Evolutionary conservation across 2,888 invertebrate genomes (phyloP), one percentile per base, ranked within the genome.

Genomic region (Tachina grossa): DNA sequence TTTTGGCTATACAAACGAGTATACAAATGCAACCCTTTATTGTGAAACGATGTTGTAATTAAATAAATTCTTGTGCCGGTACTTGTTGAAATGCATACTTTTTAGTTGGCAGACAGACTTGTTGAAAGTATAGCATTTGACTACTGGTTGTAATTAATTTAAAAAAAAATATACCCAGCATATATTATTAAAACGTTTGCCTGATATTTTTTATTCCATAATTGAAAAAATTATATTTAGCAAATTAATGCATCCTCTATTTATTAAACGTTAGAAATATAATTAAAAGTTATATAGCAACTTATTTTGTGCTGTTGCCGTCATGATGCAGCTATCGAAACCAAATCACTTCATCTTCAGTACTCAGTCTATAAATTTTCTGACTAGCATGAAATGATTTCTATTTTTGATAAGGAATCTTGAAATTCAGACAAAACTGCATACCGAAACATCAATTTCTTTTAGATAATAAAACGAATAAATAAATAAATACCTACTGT

Each of bases 1-100:
- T n/a, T n/a, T n/a, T n/a, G n/a, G n/a, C n/a, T n/a, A n/a, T n/a
- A n/a, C n/a, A n/a, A n/a, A n/a, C n/a, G n/a, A n/a, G n/a, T n/a
- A n/a, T n/a, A n/a, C n/a, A n/a, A n/a, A n/a, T n/a, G n/a, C n/a
- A n/a, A n/a, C n/a, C n/a, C n/a, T n/a, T n/a, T n/a, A n/a, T n/a
- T n/a, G n/a, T n/a, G 41, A 9, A 49, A 47, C 9, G 47, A 31
- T 61, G 11, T n/a, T 49, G 31, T 63, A 74, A 74, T 74, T 61
- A 74, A 61, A 74, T 74, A 39, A 49, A 61, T 61, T 74, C 61
- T 51, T 74, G 16, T 61, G 19, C 19, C 0, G 5, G 41, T 49
- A 74, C 74, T 74, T 61, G 61, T 74, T 61, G 61, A 74, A 69
- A 69, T 47, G n/a, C 16, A 61, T 39, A 55, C 1, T 19, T 57